Evolutionary conservation across 2,797 vertebrate species (phyloP), one percentile per base, ranked within the genome.

Genomic region (Siniperca scherzeri): DNA sequence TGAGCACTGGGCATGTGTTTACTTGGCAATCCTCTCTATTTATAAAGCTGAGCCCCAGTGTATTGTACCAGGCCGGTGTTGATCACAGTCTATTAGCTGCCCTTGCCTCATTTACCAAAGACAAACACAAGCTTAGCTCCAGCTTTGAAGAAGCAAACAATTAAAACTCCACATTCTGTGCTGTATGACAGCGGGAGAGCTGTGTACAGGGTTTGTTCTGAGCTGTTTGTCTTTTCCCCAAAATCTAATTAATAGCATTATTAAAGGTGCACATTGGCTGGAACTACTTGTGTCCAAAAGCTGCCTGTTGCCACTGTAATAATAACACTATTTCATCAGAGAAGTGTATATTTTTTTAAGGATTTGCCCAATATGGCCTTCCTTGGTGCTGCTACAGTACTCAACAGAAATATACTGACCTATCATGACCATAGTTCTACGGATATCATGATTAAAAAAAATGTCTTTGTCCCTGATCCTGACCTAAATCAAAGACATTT

Each of bases 61-160:
- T 79, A 75, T 87, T 79, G 70, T 70, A 82, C 79, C 77, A 36
- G 76, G 62, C 84, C 46, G 11, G 46, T 64, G 84, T 76, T 82
- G 87, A 92, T 92, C 89, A 64, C 85, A 84, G 89, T 86, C 83
- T 89, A 88, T 91, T 89, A 91, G 76, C 82, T 80, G 79, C 73
- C 77, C 81, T 86, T 77, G 87, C 89, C 86, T 88, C 90, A 88
- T 93, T 92, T 90, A 90, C 86, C 84, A 86, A 88, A 91, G 83
- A 88, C 88, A 91, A 94, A 94, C 88, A 87, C 9, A 2, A 69
- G 91, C 86, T 85, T 70, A 88, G 82, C 87, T 77, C 38, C 12
- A 3, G 74, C 87, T 91, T 87, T 89, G 76, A 92, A 84, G 78
- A 83, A 17, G 17, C 77, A 84, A 88, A 88, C 90, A 90, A 89